Percentiles rank a stretch among this genome's conserved stretches.
Conservation (phyloP, 2,888 invertebrate species). For the Osedax fenrisi region DNA sequence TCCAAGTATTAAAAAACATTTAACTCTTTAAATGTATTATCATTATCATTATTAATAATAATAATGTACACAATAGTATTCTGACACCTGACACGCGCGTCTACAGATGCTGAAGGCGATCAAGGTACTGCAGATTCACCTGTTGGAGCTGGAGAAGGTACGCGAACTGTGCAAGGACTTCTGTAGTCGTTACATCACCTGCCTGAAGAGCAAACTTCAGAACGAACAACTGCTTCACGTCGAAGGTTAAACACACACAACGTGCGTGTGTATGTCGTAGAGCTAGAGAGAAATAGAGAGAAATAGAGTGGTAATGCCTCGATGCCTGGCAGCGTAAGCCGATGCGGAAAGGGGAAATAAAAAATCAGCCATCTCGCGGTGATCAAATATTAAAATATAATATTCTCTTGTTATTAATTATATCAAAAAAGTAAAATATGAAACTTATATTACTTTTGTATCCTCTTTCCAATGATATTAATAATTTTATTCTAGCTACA, state of each 20-base stretch:
- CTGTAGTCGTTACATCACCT: conserved; percentile 77
- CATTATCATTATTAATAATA: not conserved
- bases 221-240: conserved; percentile 46
- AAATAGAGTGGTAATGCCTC: no score
- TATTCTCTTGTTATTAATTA: no score
- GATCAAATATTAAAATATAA: no score
- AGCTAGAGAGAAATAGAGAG: no score
- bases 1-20: not conserved
- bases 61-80: not conserved
- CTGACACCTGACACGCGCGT: not conserved
- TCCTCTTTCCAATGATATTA: no score
- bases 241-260: conserved; percentile 16
- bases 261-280: no score
- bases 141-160: conserved; percentile 81
- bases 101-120: conserved; percentile 71
- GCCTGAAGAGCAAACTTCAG: conserved; percentile 62
- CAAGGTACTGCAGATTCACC: conserved; percentile 79
- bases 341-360: no score
- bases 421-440: no score
- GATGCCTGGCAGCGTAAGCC: no score
- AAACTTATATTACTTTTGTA: no score
- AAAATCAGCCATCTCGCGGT: no score
- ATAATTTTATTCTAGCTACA: no score
- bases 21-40: not conserved
- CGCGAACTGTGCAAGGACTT: conserved; percentile 87